phyloP scores from a whole-genome alignment of 1,140 invertebrate genomes.

The Spodoptera frugiperda region DNA sequence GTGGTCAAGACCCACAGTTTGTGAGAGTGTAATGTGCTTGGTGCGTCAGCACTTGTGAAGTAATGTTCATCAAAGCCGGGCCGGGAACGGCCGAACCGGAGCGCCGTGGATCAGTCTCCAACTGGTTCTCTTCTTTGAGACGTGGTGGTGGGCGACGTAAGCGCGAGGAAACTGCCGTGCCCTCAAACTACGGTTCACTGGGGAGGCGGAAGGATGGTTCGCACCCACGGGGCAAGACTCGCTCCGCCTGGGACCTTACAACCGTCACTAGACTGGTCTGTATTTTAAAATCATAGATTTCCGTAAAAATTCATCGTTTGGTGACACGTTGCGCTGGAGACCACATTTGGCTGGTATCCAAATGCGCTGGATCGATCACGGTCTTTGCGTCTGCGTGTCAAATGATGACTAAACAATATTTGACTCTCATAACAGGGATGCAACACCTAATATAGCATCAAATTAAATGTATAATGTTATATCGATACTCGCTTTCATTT shows the following conservation, averaged over 20 bases:
- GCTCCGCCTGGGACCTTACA: constrained; percentile 89
- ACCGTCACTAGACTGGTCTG: constrained; percentile 85
- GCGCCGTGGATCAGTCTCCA: constrained; percentile 88
- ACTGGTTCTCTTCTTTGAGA: constrained; percentile 92
- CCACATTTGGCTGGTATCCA: constrained; percentile 75
- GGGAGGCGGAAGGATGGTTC: constrained; percentile 80
- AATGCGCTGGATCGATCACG: constrained; percentile 79
- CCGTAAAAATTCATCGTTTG: constrained; percentile 56
- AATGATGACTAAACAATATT: constrained; percentile 69
- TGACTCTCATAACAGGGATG: constrained; percentile 45
- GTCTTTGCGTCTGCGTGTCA: constrained; percentile 71
- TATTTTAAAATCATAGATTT: constrained; percentile 60
- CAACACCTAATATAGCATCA: constrained; percentile 19
- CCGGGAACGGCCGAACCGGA: constrained; percentile 79
- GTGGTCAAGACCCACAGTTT: constrained; percentile 56
- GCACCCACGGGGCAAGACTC: constrained; percentile 84
- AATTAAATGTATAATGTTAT: background rate
- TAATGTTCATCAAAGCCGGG: constrained; percentile 85
- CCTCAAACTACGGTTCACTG: constrained; percentile 81
- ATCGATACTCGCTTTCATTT: background rate
- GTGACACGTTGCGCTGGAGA: constrained; percentile 68
- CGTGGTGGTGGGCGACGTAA: constrained; percentile 83
- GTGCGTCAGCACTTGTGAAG: constrained; percentile 71
- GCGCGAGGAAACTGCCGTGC: constrained; percentile 75
- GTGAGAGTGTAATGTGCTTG: constrained; percentile 76